Conservation (phyloP, 2,888 invertebrate genomes). For the Leucania comma region DNA sequence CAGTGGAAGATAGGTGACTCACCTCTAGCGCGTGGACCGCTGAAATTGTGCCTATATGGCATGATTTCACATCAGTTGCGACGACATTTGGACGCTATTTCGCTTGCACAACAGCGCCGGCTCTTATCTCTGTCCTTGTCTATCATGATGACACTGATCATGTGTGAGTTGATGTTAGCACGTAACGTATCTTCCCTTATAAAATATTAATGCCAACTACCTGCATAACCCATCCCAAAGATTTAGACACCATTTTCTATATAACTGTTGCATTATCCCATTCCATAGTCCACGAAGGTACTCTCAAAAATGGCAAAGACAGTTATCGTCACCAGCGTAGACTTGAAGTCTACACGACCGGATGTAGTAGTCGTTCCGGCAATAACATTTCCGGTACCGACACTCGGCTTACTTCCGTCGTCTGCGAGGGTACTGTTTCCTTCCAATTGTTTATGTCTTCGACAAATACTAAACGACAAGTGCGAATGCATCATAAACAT, state of each 20-base stretch:
- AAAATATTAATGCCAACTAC: no score
- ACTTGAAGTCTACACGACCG: constrained; percentile 86
- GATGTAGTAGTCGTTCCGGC: constrained; percentile 88
- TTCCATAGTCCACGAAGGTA: constrained; percentile 62
- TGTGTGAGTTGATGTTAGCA: no score
- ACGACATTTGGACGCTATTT: no score
- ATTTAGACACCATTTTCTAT: constrained; percentile 4
- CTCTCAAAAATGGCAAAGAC: constrained; percentile 77
- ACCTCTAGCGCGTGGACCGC: no score
- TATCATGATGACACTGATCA: no score
- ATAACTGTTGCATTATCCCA: constrained; percentile 58
- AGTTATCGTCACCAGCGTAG: constrained; percentile 76
- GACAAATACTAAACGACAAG: constrained; percentile 79
- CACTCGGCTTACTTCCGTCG: constrained; percentile 87
- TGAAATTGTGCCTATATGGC: no score
- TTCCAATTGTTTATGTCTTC: constrained; percentile 87
- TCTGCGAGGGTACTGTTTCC: constrained; percentile 86
- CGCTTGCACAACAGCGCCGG: no score
- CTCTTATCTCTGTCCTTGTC: no score
- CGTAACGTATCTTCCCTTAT: no score
- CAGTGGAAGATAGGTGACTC: no score
- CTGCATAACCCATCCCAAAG: neutral
- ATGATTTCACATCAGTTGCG: no score
- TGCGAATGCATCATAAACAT: constrained; percentile 52
- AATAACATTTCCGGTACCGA: constrained; percentile 89